Base-by-base conservation (phyloP, 2,797 vertebrate genomes). In the Chromobotia macracanthus region DNA sequence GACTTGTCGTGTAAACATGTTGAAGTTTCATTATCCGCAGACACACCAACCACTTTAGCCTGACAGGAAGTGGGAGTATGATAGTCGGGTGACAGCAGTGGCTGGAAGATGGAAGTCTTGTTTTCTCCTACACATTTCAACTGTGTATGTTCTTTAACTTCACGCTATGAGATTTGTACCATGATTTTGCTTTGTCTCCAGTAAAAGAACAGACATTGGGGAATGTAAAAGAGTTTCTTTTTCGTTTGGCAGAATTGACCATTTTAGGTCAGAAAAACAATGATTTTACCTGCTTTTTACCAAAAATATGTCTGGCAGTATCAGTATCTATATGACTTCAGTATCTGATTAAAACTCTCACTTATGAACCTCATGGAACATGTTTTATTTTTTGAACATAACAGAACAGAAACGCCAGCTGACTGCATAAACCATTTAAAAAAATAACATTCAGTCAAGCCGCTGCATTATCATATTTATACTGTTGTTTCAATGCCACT, bases 81-180 rank as follows among this genome's bases (percentile, higher is more conserved):
- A 60, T 72, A 68, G 77, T 73, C 85, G 88, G 88, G 82, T 88
- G 89, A 90, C 89, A 89, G 89, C 63, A 85, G 76, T 7, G 7
- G 19, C 86, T 85, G 84, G 66, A 68, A 64, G 28, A 41, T 31
- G 75, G 85, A 25, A 69, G 19, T 77, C 84, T 87, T 84, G 15
- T 28, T 87, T 77, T 71, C 86, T 88, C 86, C 87, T 35, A 79
- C 86, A 80, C 81, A 81, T 83, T 84, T 85, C 81, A 83, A 69
- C 86, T 44, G 12, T 8, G 6, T 8, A 13, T 15, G 11, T 60
- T 25, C 4, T 60, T 60, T 60, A 60, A 60, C 21, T 56, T 9
- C 10, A 56, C 12, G 25, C 13, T 25, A 0, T 58, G 51, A 19
- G n/a, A 19, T 7, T 55, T 55, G 8, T 55, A 55, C 19, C 2